Evolutionary conservation across 2,797 vertebrate species (phyloP), one percentile per base, ranked within the genome.

Genomic region (Podargus strigoides): DNA sequence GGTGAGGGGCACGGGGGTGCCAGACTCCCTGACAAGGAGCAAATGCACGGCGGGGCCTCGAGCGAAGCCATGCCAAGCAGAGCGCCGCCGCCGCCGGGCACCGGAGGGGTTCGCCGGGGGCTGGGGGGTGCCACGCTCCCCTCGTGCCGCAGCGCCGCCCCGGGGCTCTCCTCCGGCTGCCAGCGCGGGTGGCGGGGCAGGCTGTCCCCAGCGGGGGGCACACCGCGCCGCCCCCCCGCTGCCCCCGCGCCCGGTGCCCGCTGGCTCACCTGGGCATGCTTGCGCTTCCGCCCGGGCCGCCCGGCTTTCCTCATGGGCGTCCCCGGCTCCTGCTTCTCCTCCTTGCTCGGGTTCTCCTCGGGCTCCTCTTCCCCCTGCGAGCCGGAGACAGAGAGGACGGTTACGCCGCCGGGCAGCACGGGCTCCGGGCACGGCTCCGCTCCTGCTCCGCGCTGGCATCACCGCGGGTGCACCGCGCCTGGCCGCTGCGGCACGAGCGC

Each of bases 271-370:
- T 97, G 96, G 49, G 98, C 98, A 85, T 98, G 98, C 95, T 99
- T 99, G 97, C 98, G 98, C 94, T 99, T 99, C 81, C 98, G 97
- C 92, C 98, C 98, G 10, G 98, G 98, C 94, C 98, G 98, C 96
- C 98, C 98, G 52, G 96, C 98, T 97, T 98, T 99, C 95, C 97
- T 98, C 72, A 98, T 97, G 66, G 98, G 97, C 67, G 97, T 97
- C 81, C 98, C 98, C 85, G 98, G 98, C 88, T 98, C 97, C 44
- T 98, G 97, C 95, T 97, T 99, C 96, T 99, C 98, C 86, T 98
- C 99, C 78, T 97, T 98, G 97, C 95, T 97, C 37, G 97, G 96
- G 81, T 97, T 97, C 95, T 98, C 97, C 97, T 98, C 98, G 85
- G 97, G 96, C 97, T 97, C 98, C 97, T 98, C 98, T 98, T 99